phyloP scores from a whole-genome alignment of 2,888 invertebrate genomes.

The Hemistola chrysoprasaria region DNA sequence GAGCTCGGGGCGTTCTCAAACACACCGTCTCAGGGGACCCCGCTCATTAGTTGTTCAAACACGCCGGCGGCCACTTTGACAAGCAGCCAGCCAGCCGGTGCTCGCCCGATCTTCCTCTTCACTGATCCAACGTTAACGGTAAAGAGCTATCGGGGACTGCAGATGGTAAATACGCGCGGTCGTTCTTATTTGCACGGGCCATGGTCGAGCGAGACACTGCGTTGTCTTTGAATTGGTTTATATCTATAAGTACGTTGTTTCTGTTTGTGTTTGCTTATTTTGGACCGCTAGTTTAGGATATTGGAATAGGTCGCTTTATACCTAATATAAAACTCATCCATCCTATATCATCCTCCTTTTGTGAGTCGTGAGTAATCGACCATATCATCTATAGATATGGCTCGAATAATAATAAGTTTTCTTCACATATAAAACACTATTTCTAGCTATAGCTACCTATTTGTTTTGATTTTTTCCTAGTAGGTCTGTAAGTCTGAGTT shows the following conservation, averaged over 20 bases:
- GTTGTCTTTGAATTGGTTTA: conserved; percentile 35
- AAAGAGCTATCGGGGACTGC: conserved; percentile 58
- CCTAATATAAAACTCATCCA: not conserved
- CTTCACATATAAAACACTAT: too few species aligned
- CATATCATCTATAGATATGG: too few species aligned
- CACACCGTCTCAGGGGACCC: conserved; percentile 74
- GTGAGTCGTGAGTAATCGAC: too few species aligned
- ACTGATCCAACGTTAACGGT: conserved; percentile 66
- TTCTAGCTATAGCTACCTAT: too few species aligned
- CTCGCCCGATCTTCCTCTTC: conserved; percentile 67
- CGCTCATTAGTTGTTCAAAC: conserved; percentile 81
- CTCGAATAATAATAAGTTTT: too few species aligned
- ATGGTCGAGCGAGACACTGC: conserved; percentile 39
- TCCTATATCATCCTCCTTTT: not conserved
- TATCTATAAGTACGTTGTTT: conserved; percentile 24
- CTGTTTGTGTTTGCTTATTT: conserved; percentile 16
- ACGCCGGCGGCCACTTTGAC: conserved; percentile 79
- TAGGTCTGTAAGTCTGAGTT: too few species aligned
- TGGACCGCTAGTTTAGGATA: conserved; percentile 13
- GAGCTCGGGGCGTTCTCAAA: conserved; percentile 62
- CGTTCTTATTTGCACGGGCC: conserved; percentile 47
- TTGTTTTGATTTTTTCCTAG: too few species aligned
- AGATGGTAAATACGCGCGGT: conserved; percentile 61
- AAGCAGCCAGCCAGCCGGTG: conserved; percentile 57
- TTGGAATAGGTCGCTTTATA: not conserved